These are phyloP conservation scores for Chaenogobius annularis DNA, from an alignment of 2,113 vertebrate species.

Conservation along the genomic window DNA sequence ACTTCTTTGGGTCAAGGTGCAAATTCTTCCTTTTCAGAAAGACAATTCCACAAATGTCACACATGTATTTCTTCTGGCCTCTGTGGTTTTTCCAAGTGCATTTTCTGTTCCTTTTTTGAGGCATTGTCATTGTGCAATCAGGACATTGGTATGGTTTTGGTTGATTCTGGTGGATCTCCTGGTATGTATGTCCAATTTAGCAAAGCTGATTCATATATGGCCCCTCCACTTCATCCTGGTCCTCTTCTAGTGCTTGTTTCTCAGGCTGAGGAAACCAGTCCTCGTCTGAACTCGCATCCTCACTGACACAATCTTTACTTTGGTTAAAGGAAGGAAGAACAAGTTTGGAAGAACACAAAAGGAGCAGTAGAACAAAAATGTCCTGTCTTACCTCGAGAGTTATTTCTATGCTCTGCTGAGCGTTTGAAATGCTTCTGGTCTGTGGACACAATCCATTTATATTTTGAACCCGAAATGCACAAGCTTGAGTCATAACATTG, in stretches of 20 bases:
- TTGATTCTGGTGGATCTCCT: slow-evolving; percentile 33
- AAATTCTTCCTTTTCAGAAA: slow-evolving; percentile 12
- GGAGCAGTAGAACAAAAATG: not conserved
- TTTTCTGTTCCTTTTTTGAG: slow-evolving; percentile 14
- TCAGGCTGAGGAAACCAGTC: slow-evolving; percentile 13
- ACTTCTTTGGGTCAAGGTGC: no score
- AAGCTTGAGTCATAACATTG: not conserved
- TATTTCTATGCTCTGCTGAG: not conserved
- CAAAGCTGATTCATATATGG: slow-evolving; percentile 54
- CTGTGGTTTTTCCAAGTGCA: slow-evolving; percentile 45
- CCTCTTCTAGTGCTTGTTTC: not conserved
- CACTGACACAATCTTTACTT: not conserved
- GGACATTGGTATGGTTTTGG: slow-evolving; percentile 54
- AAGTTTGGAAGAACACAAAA: slow-evolving; percentile 22
- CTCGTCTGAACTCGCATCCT: not conserved
- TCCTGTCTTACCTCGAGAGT: not conserved
- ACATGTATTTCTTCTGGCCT: slow-evolving; percentile 30
- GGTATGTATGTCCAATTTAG: slow-evolving; percentile 46
- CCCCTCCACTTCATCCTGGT: not conserved
- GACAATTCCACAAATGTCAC: slow-evolving; percentile 42
- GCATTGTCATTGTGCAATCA: slow-evolving; percentile 41
- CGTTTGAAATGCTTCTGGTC: not conserved
- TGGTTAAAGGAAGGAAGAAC: no score
- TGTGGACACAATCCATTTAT: not conserved
- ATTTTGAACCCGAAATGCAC: not conserved